Percentiles rank a stretch among this genome's conserved stretches.
Evolutionary conservation across 2,113 vertebrate species (phyloP).

Genomic region (Dryoscopus gambensis): DNA sequence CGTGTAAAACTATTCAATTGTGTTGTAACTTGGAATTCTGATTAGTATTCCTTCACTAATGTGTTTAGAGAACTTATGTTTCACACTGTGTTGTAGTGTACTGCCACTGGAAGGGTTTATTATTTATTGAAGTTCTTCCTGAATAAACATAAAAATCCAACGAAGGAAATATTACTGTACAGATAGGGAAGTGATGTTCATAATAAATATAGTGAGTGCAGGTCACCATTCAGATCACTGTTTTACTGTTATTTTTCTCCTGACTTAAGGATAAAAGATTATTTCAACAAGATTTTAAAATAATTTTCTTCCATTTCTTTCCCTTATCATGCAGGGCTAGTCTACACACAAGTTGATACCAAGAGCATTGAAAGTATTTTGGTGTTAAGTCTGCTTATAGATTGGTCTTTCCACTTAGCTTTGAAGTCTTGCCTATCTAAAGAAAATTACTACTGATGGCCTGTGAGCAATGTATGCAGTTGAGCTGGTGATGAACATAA

Average conservation of each 20-base stretch:
- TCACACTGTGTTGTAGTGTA: not conserved
- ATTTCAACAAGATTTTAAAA: not conserved
- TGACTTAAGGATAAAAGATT: not conserved
- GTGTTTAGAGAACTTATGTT: not conserved
- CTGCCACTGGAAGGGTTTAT: not conserved
- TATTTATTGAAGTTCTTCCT: constrained; percentile 23
- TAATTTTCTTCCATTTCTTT: not conserved
- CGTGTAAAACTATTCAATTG: not conserved
- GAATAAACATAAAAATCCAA: not conserved
- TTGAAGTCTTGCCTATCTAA: not conserved
- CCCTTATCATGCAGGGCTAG: not conserved
- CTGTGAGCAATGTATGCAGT: not conserved
- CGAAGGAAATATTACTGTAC: not conserved
- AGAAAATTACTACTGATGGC: not conserved
- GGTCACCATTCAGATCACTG: not conserved
- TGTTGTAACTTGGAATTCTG: not conserved
- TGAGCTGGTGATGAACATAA: not conserved
- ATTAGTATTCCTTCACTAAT: not conserved
- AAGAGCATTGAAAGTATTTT: not conserved
- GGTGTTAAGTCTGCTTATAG: not conserved
- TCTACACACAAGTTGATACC: not conserved
- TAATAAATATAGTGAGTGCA: not conserved
- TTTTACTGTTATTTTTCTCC: not conserved
- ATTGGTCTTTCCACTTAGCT: not conserved
- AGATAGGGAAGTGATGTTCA: not conserved